Base-by-base conservation (phyloP, 2,797 vertebrate species). In the Potorous gilbertii region DNA sequence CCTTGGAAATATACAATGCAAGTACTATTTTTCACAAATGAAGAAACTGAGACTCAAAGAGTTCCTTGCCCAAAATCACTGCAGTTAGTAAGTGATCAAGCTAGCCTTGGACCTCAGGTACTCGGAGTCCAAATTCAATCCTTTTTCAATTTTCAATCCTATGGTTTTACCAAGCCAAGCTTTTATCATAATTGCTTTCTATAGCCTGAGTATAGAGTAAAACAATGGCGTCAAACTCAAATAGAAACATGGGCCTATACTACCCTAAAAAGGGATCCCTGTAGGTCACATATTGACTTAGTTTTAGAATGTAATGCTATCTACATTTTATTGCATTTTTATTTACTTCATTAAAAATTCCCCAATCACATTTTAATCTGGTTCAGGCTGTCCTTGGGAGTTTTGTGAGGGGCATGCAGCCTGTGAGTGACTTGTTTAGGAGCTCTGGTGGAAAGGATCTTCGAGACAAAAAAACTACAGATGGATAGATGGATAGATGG, bases 21-120 rank as follows among this genome's bases (percentile, higher is more conserved):
- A 11, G 4, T 54, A n/a, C 91, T 91, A 12, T 18, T 52, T 95
- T 59, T 93, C n/a, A 87, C 27, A 92, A 31, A 94, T 55, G 5
- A 90, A 66, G 24, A 27, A 91, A 91, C 5, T 2, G 55, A 95
- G n/a, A 55, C 92, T 90, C 0, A 29, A 5, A 46, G 56, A 62
- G 34, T 18, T 16, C 46, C 27, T 62, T n/a, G 27, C 14, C 34
- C 16, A 8, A 40, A 56, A 62, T 50, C 5, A 29, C 56, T 81
- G n/a, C 56, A 90, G 0, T 55, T 6, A 0, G 56, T 52, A 50
- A 94, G 13, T 1, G 46, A n/a, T 50, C 2, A 40, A 55, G 31
- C 56, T 91, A 56, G 56, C 34, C 74, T 92, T 89, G 54, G 59
- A 96, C 50, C 24, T 54, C 90, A 46, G 50, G 56, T 90, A 59